Conservation (phyloP, 2,113 vertebrate genomes). For the Stigmatopora argus region DNA sequence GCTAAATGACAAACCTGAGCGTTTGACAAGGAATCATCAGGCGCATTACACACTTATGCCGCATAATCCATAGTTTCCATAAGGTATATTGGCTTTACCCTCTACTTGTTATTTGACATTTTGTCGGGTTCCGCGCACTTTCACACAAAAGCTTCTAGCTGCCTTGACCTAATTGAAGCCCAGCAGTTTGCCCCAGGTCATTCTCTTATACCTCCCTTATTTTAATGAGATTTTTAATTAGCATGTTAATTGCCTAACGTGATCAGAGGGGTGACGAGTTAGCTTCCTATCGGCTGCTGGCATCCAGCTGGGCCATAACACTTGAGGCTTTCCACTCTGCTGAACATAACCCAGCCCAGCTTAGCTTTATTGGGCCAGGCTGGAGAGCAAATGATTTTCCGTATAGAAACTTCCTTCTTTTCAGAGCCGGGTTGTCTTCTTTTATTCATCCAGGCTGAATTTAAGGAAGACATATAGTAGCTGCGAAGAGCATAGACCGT, state of each 20-base stretch:
- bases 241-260: constrained; percentile 76
- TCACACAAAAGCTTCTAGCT: constrained; percentile 27
- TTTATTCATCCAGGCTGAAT: constrained; percentile 19
- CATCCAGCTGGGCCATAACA: constrained; percentile 55
- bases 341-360: constrained; percentile 38
- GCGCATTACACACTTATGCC: too few relatives aligned
- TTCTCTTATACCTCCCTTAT: constrained; percentile 66
- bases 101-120: constrained; percentile 25
- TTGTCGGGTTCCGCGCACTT: constrained; percentile 22
- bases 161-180: constrained; percentile 73
- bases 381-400: constrained; percentile 34
- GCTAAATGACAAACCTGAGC: not conserved
- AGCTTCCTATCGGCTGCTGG: constrained; percentile 59
- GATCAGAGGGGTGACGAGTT: constrained; percentile 64
- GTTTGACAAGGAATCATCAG: not conserved
- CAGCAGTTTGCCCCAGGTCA: constrained; percentile 62
- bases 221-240: constrained; percentile 81
- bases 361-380: constrained; percentile 30
- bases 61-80: not conserved
- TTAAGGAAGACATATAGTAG: constrained; percentile 11
- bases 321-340: constrained; percentile 45
- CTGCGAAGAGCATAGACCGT: constrained; percentile 23
- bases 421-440: not conserved
- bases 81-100: not conserved
- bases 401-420: constrained; percentile 3